Conservation (phyloP, 2,888 invertebrate species). For the Euproctis similis region DNA sequence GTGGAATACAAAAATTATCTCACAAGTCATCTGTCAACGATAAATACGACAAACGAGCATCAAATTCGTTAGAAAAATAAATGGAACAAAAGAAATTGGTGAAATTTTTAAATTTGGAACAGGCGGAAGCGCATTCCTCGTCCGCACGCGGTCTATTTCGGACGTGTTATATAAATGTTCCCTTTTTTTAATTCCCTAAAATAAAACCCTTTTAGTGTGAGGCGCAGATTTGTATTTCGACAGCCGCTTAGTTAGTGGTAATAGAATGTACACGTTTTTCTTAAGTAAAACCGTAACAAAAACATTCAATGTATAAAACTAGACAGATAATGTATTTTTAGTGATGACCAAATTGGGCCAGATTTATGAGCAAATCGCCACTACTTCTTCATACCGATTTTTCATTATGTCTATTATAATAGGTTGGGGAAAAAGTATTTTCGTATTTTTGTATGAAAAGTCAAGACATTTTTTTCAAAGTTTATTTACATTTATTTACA, state of each 20-base stretch:
- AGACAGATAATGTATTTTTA: too few species aligned
- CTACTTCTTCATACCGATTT: too few species aligned
- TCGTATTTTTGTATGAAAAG: too few species aligned
- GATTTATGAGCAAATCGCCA: too few species aligned
- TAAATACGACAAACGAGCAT: slow-evolving; percentile 9
- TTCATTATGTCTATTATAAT: too few species aligned
- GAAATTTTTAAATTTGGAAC: slow-evolving; percentile 50
- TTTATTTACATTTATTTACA: too few species aligned
- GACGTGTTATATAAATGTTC: slow-evolving; percentile 26
- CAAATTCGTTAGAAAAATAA: slow-evolving; percentile 9
- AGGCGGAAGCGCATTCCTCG: slow-evolving; percentile 51
- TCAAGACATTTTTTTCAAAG: too few species aligned
- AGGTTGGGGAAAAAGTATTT: too few species aligned
- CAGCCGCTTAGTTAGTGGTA: slow-evolving; percentile 17
- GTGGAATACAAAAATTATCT: too few species aligned
- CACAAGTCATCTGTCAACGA: slow-evolving; percentile 16
- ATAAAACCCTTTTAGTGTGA: slow-evolving; percentile 15
- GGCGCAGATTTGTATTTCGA: slow-evolving; percentile 17
- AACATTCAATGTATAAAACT: too few species aligned
- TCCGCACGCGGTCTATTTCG: slow-evolving; percentile 39
- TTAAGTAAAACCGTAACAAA: slow-evolving; percentile 16
- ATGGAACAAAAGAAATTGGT: slow-evolving; percentile 32
- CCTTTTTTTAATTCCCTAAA: slow-evolving; percentile 11
- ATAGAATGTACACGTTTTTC: too few species aligned
- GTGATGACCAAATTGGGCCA: too few species aligned